phyloP scores from a whole-genome alignment of 2,113 vertebrate species.

The Eurypyga helias region DNA sequence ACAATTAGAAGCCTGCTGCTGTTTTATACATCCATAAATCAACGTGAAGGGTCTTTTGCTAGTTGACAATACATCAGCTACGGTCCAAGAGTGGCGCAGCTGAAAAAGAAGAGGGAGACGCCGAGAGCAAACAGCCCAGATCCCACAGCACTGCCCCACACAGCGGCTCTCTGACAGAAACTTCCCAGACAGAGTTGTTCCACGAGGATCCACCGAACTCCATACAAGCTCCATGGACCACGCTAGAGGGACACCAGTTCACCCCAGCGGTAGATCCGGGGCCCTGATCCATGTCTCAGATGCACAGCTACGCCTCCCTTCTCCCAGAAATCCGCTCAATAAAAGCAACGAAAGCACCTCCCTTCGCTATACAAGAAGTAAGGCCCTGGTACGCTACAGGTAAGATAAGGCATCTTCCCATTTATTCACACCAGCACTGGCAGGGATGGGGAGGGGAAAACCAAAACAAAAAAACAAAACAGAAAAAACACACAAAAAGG shows the following conservation, averaged over 20 bases:
- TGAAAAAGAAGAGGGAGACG: not conserved
- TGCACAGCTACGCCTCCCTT: not conserved
- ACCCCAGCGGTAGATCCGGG: not conserved
- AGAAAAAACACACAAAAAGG: not conserved
- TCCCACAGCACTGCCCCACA: not conserved
- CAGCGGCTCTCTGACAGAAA: not conserved
- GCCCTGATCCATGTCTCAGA: not conserved
- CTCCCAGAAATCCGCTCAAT: not conserved
- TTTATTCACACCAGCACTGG: not conserved
- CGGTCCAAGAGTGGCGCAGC: rapidly evolving
- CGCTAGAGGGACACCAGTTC: not conserved
- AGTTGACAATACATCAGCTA: not conserved
- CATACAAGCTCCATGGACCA: rapidly evolving
- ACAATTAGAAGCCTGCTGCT: not conserved
- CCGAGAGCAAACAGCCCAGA: not conserved
- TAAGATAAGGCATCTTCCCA: not conserved
- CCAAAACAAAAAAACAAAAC: not conserved
- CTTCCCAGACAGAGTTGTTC: not conserved
- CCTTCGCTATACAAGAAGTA: not conserved
- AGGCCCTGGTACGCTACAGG: not conserved
- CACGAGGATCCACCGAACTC: not conserved
- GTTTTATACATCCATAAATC: slow-evolving; percentile 8
- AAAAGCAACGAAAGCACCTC: not conserved
- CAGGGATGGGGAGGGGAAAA: not conserved
- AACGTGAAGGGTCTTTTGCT: not conserved